These are phyloP conservation scores for Drosophila tripunctata DNA, from an alignment of 2,888 invertebrate species.

Conservation along the genomic window DNA sequence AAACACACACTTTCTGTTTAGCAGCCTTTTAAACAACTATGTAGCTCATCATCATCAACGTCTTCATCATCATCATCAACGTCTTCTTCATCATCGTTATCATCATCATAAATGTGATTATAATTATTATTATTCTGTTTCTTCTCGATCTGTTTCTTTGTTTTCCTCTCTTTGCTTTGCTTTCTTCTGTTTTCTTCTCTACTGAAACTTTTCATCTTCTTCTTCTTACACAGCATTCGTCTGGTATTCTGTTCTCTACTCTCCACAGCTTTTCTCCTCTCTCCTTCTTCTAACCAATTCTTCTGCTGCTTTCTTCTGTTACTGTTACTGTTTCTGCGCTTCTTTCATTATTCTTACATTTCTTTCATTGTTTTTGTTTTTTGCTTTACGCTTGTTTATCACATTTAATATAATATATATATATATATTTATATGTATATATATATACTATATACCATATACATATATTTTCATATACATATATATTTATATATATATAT, in stretches of 20 bases:
- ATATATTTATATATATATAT: conserved; percentile 59
- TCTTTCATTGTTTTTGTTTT: conserved; percentile 45
- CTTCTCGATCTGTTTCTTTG: neutral
- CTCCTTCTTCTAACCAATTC: conserved; percentile 6
- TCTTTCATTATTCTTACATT: conserved; percentile 23
- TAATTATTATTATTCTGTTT: neutral
- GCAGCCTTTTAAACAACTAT: conserved; percentile 74
- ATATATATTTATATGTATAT: conserved; percentile 49
- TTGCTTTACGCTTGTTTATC: conserved; percentile 77
- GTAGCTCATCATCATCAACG: conserved; percentile 32
- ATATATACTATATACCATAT: conserved; percentile 47
- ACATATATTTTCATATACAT: conserved; percentile 38
- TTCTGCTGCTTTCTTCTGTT: conserved; percentile 16
- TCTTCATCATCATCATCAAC: neutral
- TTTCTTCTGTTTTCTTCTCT: conserved; percentile 2
- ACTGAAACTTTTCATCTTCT: neutral
- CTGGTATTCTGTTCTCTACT: neutral
- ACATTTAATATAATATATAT: conserved; percentile 76
- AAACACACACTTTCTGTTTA: conserved; percentile 47
- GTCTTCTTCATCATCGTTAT: conserved; percentile 11
- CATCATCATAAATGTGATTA: neutral
- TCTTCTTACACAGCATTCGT: conserved; percentile 15
- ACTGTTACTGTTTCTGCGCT: conserved; percentile 13
- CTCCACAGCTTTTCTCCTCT: conserved; percentile 6
- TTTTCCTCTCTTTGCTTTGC: conserved; percentile 9